Evolutionary conservation across 2,797 vertebrate species (phyloP).

Genomic region (Syngnathus acus): DNA sequence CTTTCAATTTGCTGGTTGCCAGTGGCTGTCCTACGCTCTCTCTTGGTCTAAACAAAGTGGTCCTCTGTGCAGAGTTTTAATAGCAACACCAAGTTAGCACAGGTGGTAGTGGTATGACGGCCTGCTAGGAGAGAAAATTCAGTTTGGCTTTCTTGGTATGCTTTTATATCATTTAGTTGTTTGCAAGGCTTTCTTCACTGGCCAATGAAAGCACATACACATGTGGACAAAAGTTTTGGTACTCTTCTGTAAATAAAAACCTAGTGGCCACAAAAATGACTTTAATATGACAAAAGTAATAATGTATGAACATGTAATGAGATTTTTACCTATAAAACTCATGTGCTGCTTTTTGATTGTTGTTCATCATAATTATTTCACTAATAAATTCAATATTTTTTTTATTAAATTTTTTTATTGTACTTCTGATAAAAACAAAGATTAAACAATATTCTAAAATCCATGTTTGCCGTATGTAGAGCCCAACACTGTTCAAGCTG

Average conservation of each 20-base stretch:
- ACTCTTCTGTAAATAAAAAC: neutral
- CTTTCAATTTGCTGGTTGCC: slow-evolving; percentile 57
- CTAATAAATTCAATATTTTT: neutral
- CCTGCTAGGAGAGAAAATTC: slow-evolving; percentile 14
- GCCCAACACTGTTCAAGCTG: neutral
- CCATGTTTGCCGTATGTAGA: neutral
- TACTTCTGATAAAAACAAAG: neutral
- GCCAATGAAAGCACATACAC: neutral
- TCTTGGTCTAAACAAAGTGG: slow-evolving; percentile 39
- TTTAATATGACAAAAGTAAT: no score
- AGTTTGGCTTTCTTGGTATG: neutral
- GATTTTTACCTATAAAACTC: no score
- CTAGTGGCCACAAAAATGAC: neutral
- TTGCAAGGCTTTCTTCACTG: neutral
- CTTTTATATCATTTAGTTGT: neutral
- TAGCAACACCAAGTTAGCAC: slow-evolving; percentile 22
- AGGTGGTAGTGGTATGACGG: slow-evolving; percentile 38
- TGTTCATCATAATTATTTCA: neutral
- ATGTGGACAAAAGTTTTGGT: no score
- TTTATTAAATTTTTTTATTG: no score
- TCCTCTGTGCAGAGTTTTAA: slow-evolving; percentile 32
- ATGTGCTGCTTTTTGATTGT: no score
- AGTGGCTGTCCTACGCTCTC: slow-evolving; percentile 23
- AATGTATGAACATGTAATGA: no score
- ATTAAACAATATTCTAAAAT: neutral